Evolutionary conservation across 2,797 vertebrate species (phyloP).

Genomic region (Semotilus atromaculatus): DNA sequence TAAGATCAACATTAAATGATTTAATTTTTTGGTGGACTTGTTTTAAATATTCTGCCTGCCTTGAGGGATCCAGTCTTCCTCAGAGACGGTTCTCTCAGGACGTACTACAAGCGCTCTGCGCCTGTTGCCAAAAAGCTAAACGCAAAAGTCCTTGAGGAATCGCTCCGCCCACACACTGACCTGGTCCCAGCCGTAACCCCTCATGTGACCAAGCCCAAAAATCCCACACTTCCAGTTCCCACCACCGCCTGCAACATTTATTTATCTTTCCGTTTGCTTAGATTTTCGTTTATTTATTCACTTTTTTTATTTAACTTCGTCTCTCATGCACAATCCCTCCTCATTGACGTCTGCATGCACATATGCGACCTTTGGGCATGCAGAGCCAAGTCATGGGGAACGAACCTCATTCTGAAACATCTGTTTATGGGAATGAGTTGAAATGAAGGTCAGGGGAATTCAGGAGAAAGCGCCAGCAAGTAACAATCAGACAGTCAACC

Average conservation of each 20-base stretch:
- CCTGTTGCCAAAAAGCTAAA: constrained; percentile 57
- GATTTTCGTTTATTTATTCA: constrained; percentile 74
- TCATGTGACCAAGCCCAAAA: constrained; percentile 67
- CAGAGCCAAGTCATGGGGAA: constrained; percentile 36
- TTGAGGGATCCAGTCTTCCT: constrained; percentile 64
- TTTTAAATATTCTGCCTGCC: constrained; percentile 57
- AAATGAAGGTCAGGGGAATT: constrained; percentile 47
- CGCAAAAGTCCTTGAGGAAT: constrained; percentile 67
- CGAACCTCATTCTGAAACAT: background rate
- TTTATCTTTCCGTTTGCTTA: constrained; percentile 71
- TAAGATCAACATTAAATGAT: no score
- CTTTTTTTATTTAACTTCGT: constrained; percentile 66
- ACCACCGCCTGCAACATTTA: constrained; percentile 71
- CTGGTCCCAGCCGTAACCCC: constrained; percentile 59
- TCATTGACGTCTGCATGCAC: constrained; percentile 56
- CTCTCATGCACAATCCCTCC: constrained; percentile 70
- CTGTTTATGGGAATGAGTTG: constrained; percentile 23
- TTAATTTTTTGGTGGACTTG: background rate
- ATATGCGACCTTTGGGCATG: constrained; percentile 35
- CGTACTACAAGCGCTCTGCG: constrained; percentile 64
- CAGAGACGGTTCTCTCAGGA: constrained; percentile 64
- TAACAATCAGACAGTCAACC: background rate
- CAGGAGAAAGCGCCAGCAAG: background rate
- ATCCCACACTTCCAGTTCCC: constrained; percentile 77
- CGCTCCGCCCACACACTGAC: constrained; percentile 67